A percentile compares a stretch with the other conserved stretches of the same genome.
These are phyloP conservation scores for Labia minor DNA, from an alignment of 2,888 invertebrate genomes.

Conservation along the genomic window DNA sequence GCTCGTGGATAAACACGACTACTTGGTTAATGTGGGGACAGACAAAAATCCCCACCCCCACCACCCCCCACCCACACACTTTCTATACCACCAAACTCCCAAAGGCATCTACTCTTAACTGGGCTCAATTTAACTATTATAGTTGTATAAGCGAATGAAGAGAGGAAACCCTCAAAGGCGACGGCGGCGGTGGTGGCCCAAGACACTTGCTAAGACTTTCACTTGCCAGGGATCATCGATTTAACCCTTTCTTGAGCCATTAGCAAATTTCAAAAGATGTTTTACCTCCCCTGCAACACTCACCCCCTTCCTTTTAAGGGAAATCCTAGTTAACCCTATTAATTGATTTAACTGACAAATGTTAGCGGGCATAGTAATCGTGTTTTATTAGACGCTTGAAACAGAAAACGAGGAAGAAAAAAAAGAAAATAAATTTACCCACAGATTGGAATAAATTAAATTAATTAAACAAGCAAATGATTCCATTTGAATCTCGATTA, in stretches of 20 bases:
- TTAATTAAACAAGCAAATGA: neutral
- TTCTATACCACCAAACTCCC: too few species aligned
- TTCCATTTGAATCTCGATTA: neutral
- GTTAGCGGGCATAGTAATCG: too few species aligned
- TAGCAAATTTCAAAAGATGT: constrained; percentile 7
- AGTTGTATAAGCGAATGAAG: neutral
- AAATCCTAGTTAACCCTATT: neutral
- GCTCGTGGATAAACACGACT: constrained; percentile 13
- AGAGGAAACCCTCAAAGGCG: neutral
- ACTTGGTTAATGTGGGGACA: neutral
- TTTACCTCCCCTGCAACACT: neutral
- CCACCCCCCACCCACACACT: too few species aligned
- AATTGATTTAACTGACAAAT: neutral
- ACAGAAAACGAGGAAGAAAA: too few species aligned
- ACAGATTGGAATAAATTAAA: neutral
- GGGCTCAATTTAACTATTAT: constrained; percentile 1
- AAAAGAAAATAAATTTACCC: too few species aligned
- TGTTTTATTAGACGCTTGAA: too few species aligned
- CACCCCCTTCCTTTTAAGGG: too few species aligned
- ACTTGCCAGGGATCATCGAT: neutral
- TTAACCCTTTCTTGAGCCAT: constrained; percentile 13
- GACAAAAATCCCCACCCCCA: too few species aligned
- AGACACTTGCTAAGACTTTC: constrained; percentile 4
- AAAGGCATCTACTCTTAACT: too few species aligned
- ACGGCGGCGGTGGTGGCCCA: neutral